Base-by-base conservation (phyloP, 2,113 vertebrate genomes). In the Ctenomys sociabilis region DNA sequence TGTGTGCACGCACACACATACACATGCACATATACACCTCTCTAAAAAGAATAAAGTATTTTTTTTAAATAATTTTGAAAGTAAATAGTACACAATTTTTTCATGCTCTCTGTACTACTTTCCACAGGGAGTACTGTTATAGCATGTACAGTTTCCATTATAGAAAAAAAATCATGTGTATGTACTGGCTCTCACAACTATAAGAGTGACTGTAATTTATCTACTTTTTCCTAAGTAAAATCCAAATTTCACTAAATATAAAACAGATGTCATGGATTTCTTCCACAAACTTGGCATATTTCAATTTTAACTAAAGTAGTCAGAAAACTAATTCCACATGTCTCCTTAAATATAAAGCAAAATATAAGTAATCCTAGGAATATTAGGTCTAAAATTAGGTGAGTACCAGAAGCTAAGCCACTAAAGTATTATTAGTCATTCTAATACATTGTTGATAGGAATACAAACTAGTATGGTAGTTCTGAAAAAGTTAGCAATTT, bases 201-300 rank as follows among this genome's bases (percentile, higher is more conserved):
- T 45, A 59, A 90, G 45, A 97, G 90, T 84, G 95, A 68, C 17
- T 91, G 22, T 9, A 77, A 22, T 32, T 93, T 85, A 86, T 91
- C 70, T 91, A 61, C n/a, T 87, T 86, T 96, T 96, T 88, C 17
- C 52, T 70, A 84, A 43, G 87, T 45, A 64, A 82, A 49, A 21
- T n/a, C 91, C 72, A 86, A 90, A 73, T 26, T 96, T 63, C 3
- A 30, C 54, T 95, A 94, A 93, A 97, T 88, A 24, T 12, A 97
- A 97, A 26, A 17, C 80, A 95, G 96, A 92, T 61, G 92, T 86
- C 59, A 83, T 52, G 21, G 63, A 90, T 97, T 88, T 93, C 45
- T 40, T 97, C 96, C 91, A 93, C 52, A 92, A 94, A 95, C 90
- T 91, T 95, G 91, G 90, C 91, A 52, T 9, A 95, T 66, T 82